Percentiles rank a stretch among this genome's conserved stretches.
Evolutionary conservation across 2,888 invertebrate species (phyloP).

Genomic region (Ypsolopha scabrella): DNA sequence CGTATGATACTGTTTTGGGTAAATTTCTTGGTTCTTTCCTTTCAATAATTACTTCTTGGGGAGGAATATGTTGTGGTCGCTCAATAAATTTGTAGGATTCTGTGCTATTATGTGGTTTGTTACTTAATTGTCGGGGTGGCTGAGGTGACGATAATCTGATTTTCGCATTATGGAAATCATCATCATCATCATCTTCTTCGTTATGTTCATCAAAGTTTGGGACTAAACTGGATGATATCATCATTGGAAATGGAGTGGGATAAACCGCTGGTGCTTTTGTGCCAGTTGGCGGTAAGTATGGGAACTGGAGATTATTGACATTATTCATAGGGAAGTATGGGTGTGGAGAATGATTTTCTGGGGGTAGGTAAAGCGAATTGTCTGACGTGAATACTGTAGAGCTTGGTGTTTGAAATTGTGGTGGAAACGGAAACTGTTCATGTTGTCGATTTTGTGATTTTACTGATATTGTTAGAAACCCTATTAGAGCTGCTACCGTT

Average conservation of each 20-base stretch:
- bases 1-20: slow-evolving; percentile 23
- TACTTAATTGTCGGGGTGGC: slow-evolving; percentile 8
- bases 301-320: slow-evolving; percentile 39
- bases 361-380: slow-evolving; percentile 47
- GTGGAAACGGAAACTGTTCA: slow-evolving; percentile 44
- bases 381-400: slow-evolving; percentile 36
- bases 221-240: slow-evolving; percentile 35
- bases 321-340: slow-evolving; percentile 47
- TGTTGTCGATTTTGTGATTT: slow-evolving; percentile 29
- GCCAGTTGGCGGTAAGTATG: slow-evolving; percentile 42
- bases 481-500: slow-evolving; percentile 30
- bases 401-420: slow-evolving; percentile 37
- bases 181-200: slow-evolving; percentile 25
- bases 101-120: slow-evolving; percentile 17
- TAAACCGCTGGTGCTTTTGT: slow-evolving; percentile 40
- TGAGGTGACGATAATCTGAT: slow-evolving; percentile 14
- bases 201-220: slow-evolving; percentile 33
- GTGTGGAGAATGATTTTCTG: slow-evolving; percentile 43
- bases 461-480: slow-evolving; percentile 26
- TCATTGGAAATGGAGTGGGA: slow-evolving; percentile 38
- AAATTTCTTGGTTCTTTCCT: slow-evolving; percentile 31
- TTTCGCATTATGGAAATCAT: slow-evolving; percentile 5
- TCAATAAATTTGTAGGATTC: slow-evolving; percentile 9
- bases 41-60: slow-evolving; percentile 12
- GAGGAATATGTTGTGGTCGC: slow-evolving; percentile 10